Evolutionary conservation across 2,113 vertebrate genomes (phyloP).

Genomic region (Alexandromys fortis): DNA sequence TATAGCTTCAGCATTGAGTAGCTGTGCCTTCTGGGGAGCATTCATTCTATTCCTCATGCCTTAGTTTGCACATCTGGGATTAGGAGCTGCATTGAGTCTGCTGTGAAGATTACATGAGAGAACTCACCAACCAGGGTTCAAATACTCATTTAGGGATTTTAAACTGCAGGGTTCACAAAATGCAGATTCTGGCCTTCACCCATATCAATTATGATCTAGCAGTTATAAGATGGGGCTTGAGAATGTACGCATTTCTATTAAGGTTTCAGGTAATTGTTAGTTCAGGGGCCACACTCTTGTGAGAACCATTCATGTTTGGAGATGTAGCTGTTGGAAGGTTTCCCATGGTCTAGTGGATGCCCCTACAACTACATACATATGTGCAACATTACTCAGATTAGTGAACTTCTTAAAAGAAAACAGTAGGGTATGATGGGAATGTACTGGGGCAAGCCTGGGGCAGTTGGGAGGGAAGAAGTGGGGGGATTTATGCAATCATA

Average conservation of each 20-base stretch:
- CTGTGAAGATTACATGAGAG: not conserved
- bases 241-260: not conserved
- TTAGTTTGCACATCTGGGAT: conserved; percentile 5
- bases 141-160: not conserved
- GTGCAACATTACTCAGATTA: not conserved
- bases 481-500: not conserved
- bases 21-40: not conserved
- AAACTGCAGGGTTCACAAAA: not conserved
- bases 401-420: not conserved
- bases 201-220: not conserved
- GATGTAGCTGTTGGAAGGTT: not conserved
- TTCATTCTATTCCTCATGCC: not conserved
- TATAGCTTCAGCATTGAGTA: not conserved
- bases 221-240: not conserved
- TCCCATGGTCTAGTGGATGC: not conserved
- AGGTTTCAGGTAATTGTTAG: not conserved
- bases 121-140: not conserved
- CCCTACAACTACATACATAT: not conserved
- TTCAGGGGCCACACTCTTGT: not conserved
- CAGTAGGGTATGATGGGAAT: too few species aligned
- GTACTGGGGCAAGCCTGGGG: too few species aligned
- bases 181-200: not conserved
- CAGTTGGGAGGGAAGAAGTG: not conserved
- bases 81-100: not conserved
- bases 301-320: not conserved